These are phyloP conservation scores for Pheosia tremula DNA, from an alignment of 2,888 invertebrate species.

Conservation along the genomic window DNA sequence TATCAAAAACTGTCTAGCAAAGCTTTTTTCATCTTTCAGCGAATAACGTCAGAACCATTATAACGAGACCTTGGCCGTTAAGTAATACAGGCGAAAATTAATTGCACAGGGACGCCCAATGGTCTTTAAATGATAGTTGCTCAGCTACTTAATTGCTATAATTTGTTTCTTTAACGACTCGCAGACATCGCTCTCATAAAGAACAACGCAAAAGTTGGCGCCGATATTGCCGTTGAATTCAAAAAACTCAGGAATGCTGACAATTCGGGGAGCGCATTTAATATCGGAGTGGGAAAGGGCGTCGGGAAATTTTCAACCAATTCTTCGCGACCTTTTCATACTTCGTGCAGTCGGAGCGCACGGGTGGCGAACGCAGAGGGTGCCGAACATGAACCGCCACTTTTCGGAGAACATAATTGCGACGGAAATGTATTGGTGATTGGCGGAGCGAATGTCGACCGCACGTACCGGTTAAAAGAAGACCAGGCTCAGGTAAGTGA, in stretches of 20 bases:
- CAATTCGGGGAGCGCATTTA: constrained; percentile 52
- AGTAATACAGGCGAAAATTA: constrained; percentile 60
- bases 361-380: constrained; percentile 9
- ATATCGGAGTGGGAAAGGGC: constrained; percentile 52
- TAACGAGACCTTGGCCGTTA: constrained; percentile 51
- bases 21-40: constrained; percentile 20
- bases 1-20: neutral
- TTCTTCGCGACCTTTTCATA: constrained; percentile 61
- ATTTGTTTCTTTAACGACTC: constrained; percentile 68
- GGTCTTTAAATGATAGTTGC: constrained; percentile 58
- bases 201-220: constrained; percentile 95
- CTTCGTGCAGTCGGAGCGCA: constrained; percentile 42
- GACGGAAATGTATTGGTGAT: constrained; percentile 86
- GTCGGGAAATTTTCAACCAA: constrained; percentile 35
- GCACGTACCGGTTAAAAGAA: constrained; percentile 86
- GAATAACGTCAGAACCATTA: constrained; percentile 51
- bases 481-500: constrained; percentile 86
- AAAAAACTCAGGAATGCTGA: constrained; percentile 67
- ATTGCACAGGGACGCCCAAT: constrained; percentile 50
- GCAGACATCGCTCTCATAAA: constrained; percentile 95
- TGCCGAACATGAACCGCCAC: constrained; percentile 37
- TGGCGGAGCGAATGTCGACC: constrained; percentile 92
- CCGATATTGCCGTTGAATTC: constrained; percentile 89
- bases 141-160: constrained; percentile 59
- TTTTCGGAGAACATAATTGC: constrained; percentile 31